phyloP scores from a whole-genome alignment of 2,888 invertebrate genomes.

The Matsumyia berberina region DNA sequence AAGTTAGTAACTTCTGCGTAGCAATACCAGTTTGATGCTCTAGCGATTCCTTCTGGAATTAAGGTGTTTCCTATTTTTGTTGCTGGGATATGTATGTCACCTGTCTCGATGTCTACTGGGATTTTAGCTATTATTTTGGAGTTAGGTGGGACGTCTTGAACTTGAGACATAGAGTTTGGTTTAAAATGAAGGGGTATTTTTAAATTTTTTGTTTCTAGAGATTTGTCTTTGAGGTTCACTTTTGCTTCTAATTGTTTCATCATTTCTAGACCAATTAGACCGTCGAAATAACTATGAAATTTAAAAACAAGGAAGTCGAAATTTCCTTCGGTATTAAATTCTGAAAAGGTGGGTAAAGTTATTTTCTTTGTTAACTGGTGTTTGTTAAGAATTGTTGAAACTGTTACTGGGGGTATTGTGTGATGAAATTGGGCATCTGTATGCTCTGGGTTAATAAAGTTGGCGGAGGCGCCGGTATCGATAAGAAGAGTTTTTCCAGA shows the following conservation, averaged over 20 bases:
- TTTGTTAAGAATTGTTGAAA: constrained; percentile 21
- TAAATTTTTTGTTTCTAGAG: background rate
- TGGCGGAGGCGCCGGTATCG: too few species aligned
- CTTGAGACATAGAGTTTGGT: constrained; percentile 20
- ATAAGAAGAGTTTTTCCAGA: constrained; percentile 1
- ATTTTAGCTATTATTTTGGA: constrained; percentile 9
- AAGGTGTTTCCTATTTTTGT: background rate
- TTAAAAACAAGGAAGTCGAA: constrained; percentile 38
- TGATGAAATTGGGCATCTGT: background rate
- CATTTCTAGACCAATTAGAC: background rate
- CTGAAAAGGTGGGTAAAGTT: constrained; percentile 3
- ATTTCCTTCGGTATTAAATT: constrained; percentile 15
- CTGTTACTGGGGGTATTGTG: background rate
- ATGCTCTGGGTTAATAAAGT: background rate
- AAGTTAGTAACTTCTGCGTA: too few species aligned
- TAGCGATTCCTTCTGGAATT: background rate
- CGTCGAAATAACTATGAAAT: constrained; percentile 51
- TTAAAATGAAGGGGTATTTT: constrained; percentile 28
- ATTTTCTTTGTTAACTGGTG: constrained; percentile 3
- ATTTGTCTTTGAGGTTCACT: constrained; percentile 26
- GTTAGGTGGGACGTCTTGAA: background rate
- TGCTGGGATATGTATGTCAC: background rate
- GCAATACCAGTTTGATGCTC: too few species aligned
- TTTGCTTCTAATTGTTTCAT: constrained; percentile 23
- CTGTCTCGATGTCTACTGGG: constrained; percentile 9